These are phyloP conservation scores for Drosophila lowei DNA, from an alignment of 1,140 invertebrate species.

Conservation along the genomic window DNA sequence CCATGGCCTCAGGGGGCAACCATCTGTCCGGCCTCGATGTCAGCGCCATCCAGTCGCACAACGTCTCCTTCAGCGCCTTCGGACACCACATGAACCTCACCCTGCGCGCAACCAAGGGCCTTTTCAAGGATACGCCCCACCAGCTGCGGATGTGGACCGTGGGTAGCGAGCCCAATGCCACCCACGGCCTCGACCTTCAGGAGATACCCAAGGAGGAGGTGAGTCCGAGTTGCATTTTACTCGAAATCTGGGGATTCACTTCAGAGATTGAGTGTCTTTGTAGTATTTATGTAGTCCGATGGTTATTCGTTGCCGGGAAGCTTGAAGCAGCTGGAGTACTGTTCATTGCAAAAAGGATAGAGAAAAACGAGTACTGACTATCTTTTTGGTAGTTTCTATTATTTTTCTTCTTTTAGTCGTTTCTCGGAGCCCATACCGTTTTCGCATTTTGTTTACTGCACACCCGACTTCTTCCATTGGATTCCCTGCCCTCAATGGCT, in stretches of 20 bases:
- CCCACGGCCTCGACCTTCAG: constrained; percentile 90
- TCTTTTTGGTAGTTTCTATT: too few relatives aligned
- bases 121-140: constrained; percentile 87
- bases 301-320: too few relatives aligned
- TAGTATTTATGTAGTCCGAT: too few relatives aligned
- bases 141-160: constrained; percentile 91
- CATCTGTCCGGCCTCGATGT: constrained; percentile 65
- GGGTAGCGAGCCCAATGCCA: constrained; percentile 86
- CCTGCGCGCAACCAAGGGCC: constrained; percentile 88
- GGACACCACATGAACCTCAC: constrained; percentile 89
- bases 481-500: constrained; percentile 37
- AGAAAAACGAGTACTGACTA: too few relatives aligned
- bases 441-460: constrained; percentile 1
- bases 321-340: too few relatives aligned
- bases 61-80: constrained; percentile 90
- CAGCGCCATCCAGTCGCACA: constrained; percentile 84
- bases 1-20: constrained; percentile 35
- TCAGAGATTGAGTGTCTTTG: too few relatives aligned
- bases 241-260: too few relatives aligned
- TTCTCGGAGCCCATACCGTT: too few relatives aligned
- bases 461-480: constrained; percentile 11
- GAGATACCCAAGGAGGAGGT: constrained; percentile 85
- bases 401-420: too few relatives aligned
- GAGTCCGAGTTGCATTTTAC: constrained; percentile 25
- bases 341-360: too few relatives aligned